Conservation (phyloP, 2,888 invertebrate genomes). For the Stegana nigrithorax region DNA sequence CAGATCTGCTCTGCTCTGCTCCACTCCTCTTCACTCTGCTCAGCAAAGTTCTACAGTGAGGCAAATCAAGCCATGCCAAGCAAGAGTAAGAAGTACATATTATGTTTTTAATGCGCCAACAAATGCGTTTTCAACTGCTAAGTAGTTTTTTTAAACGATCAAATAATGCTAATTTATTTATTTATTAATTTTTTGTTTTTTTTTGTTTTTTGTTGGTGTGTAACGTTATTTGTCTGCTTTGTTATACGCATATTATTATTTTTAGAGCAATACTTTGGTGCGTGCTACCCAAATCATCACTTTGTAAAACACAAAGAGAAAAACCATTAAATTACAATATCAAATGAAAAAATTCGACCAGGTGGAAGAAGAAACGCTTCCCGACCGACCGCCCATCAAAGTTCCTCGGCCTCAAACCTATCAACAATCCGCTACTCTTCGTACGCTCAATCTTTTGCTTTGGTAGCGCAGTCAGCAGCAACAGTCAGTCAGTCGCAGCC, state of each 20-base stretch:
- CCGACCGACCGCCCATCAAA: not conserved
- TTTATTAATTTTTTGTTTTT: not conserved
- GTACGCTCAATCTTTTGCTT: not conserved
- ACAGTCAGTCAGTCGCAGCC: no score
- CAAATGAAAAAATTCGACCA: not conserved
- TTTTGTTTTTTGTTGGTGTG: constrained; percentile 3
- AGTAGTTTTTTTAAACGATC: not conserved
- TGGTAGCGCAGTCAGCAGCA: not conserved
- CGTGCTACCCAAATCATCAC: no score
- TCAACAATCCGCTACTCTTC: no score
- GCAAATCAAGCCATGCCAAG: not conserved
- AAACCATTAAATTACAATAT: not conserved
- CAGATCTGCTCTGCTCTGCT: not conserved
- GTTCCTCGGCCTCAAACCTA: not conserved
- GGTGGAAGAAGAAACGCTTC: not conserved
- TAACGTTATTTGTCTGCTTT: constrained; percentile 5
- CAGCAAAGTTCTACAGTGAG: not conserved
- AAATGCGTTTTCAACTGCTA: not conserved
- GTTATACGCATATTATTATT: constrained; percentile 8
- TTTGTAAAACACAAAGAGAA: no score
- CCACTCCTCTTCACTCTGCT: not conserved
- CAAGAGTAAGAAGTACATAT: constrained; percentile 7
- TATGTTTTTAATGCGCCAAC: not conserved
- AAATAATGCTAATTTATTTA: not conserved
- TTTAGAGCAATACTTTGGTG: not conserved